Evolutionary conservation across 1,140 invertebrate genomes (phyloP).

Genomic region (Rhopalosiphum maidis): DNA sequence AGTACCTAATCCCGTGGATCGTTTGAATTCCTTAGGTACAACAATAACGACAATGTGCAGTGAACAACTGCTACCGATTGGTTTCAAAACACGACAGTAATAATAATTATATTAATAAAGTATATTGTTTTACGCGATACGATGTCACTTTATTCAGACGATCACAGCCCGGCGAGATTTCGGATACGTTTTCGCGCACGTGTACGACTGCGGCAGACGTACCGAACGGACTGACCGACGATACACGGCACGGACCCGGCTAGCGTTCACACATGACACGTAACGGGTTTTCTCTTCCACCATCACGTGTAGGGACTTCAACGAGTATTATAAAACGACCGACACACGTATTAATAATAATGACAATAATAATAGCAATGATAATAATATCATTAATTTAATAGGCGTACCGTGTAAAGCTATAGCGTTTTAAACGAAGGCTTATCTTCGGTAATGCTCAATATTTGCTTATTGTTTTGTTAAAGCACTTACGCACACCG

Average conservation of each 20-base stretch:
- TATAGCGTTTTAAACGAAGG: no score
- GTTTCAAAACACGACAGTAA: background rate
- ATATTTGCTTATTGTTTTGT: no score
- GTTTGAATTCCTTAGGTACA: background rate
- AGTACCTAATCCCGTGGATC: no score
- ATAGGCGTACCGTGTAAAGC: background rate
- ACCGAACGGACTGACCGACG: background rate
- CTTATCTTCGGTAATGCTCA: no score
- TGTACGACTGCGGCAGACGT: background rate
- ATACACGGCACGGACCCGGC: background rate
- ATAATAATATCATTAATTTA: background rate
- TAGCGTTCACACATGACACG: background rate
- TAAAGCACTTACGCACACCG: no score
- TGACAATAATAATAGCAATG: background rate
- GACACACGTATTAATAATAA: background rate
- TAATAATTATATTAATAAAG: background rate
- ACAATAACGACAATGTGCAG: background rate
- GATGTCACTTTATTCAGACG: background rate
- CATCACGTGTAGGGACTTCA: background rate
- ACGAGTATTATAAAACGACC: background rate
- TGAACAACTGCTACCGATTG: no score
- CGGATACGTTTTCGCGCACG: background rate
- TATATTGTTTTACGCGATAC: background rate
- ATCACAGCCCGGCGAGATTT: background rate
- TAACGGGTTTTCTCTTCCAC: constrained; percentile 30